Evolutionary conservation across 2,113 vertebrate genomes (phyloP).

Genomic region (Gambusia holbrooki): DNA sequence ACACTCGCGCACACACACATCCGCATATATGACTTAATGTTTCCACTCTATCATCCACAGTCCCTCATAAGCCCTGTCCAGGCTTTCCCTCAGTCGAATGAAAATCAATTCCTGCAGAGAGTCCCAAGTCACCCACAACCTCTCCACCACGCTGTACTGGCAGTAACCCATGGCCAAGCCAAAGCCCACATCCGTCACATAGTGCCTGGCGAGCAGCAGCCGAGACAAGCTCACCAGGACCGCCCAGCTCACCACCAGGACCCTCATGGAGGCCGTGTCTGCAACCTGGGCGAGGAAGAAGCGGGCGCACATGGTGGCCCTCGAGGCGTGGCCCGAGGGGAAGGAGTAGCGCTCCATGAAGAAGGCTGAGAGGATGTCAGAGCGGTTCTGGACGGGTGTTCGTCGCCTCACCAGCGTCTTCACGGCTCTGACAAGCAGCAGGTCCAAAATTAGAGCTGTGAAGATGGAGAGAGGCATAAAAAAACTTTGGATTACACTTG

Average conservation of each 20-base stretch:
- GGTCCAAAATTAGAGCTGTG: constrained; percentile 86
- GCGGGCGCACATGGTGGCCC: constrained; percentile 86
- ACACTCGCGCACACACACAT: background rate
- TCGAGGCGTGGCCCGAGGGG: constrained; percentile 88
- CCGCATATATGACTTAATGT: constrained; percentile 17
- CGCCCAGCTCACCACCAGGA: constrained; percentile 88
- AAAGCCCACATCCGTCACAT: constrained; percentile 88
- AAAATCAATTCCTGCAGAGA: constrained; percentile 80
- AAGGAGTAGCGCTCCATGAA: constrained; percentile 92
- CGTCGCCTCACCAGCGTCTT: constrained; percentile 86
- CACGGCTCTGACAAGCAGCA: constrained; percentile 83
- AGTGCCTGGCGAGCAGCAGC: constrained; percentile 89
- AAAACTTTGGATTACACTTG: background rate
- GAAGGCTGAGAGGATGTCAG: constrained; percentile 88
- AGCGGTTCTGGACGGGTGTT: constrained; percentile 86
- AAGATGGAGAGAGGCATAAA: constrained; percentile 1
- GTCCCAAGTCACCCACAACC: constrained; percentile 86
- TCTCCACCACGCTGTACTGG: constrained; percentile 86
- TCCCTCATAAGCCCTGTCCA: constrained; percentile 51
- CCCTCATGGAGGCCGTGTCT: constrained; percentile 82
- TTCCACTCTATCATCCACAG: constrained; percentile 55
- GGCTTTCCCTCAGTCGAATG: constrained; percentile 62
- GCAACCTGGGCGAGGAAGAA: constrained; percentile 87
- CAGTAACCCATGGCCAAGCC: constrained; percentile 87
- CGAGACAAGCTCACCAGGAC: constrained; percentile 84